Evolutionary conservation across 2,113 vertebrate species (phyloP).

Genomic region (Perognathus longimembris): DNA sequence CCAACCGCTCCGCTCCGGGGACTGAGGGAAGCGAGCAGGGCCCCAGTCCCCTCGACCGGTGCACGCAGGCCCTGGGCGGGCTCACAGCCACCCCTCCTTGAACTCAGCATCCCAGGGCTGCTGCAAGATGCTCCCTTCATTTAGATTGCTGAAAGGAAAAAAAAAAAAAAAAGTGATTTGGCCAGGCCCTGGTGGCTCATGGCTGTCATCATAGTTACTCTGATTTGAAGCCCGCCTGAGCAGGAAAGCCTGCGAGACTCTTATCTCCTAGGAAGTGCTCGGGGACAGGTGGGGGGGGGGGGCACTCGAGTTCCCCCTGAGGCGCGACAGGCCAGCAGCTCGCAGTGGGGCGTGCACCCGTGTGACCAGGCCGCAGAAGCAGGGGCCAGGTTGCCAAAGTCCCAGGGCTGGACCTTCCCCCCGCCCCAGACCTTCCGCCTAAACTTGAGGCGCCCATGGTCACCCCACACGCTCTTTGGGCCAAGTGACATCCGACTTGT

Average conservation of each 20-base stretch:
- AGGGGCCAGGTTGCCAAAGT: not conserved
- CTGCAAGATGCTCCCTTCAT: not conserved
- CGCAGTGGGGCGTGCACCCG: rapidly evolving
- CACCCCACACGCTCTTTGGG: rapidly evolving
- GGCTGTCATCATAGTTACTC: too few species aligned
- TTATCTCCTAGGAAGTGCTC: too few species aligned
- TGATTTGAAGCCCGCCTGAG: too few species aligned
- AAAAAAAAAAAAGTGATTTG: too few species aligned
- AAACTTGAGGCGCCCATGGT: not conserved
- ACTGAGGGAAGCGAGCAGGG: too few species aligned
- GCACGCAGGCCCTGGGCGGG: rapidly evolving
- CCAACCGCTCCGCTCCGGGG: too few species aligned
- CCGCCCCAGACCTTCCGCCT: not conserved
- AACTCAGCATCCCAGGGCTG: not conserved
- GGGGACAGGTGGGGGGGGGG: rapidly evolving
- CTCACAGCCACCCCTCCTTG: not conserved
- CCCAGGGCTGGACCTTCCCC: not conserved
- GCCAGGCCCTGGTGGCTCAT: too few species aligned
- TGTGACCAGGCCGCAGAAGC: not conserved
- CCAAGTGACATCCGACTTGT: not conserved
- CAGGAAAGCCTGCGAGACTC: too few species aligned
- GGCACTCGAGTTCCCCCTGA: not conserved
- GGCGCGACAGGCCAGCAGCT: not conserved
- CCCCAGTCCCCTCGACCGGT: too few species aligned
- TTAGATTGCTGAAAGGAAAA: not conserved